Conservation (phyloP, 2,797 vertebrate genomes). For the Oryzias dopingdopingensis region DNA sequence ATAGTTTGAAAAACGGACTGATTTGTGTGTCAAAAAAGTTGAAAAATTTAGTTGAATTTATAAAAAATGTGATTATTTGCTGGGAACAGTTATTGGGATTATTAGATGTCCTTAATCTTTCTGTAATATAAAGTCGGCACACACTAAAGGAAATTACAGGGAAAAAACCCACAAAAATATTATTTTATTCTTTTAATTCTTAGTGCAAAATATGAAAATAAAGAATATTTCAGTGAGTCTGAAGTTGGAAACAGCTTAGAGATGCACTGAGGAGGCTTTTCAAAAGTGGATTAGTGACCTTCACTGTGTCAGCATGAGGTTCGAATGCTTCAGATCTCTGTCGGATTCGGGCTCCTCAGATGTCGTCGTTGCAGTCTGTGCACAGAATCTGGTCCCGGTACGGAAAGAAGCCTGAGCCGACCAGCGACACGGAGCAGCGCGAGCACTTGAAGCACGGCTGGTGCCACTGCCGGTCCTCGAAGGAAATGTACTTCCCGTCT, state of each 20-base stretch:
- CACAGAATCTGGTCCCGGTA: slow-evolving; percentile 91
- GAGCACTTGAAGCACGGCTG: slow-evolving; percentile 96
- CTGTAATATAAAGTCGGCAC: no score
- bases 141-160: no score
- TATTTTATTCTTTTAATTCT: neutral
- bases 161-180: neutral
- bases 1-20: no score
- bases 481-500: slow-evolving; percentile 94
- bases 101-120: no score
- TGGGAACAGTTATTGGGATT: no score
- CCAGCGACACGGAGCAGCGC: slow-evolving; percentile 91
- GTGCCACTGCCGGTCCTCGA: slow-evolving; percentile 95
- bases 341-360: slow-evolving; percentile 50
- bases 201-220: neutral
- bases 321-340: neutral
- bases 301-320: neutral
- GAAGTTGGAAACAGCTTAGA: neutral
- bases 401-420: slow-evolving; percentile 93
- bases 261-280: neutral
- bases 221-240: neutral
- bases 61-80: no score
- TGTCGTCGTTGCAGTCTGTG: slow-evolving; percentile 86
- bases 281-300: no score
- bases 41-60: no score
- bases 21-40: no score